Base-by-base conservation (phyloP, 2,113 vertebrate genomes). In the Chaetodon trifascialis region DNA sequence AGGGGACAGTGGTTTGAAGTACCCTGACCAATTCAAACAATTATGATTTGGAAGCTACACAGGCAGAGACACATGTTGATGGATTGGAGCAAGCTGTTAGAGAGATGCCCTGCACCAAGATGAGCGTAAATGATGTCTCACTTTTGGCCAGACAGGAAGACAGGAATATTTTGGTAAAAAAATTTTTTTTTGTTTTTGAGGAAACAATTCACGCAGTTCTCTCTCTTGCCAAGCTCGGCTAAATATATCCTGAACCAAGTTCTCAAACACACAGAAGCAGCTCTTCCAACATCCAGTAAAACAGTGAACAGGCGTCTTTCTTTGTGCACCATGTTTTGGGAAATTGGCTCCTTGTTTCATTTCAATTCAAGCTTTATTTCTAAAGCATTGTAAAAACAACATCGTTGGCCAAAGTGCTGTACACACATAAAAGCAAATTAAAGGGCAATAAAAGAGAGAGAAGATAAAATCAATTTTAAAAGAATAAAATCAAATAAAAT, bases 11-110 rank as follows among this genome's bases (percentile, higher is more conserved):
- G 60, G 81, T 85, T 85, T 76, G 55, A 80, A 73, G 68, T 69
- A 82, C 40, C 52, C 67, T 47, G 71, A 80, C 80, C 76, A 73
- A 83, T 74, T 86, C 81, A 84, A 82, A 86, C 78, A 86, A 11
- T 60, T 73, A 55, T 25, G 67, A 76, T 69, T 70, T 63, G 63
- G 47, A 69, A 71, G 71, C 55, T 58, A 46, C 19, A 55, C 14
- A 21, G 44, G 51, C 71, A 77, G 38, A 73, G 56, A 51, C 46
- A 49, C 52, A 81, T 66, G 71, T 34, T 86, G 78, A 86, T 30
- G 17, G 80, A 79, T 10, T 79, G 46, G 79, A 42, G 30, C 40
- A 55, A 75, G 52, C 60, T 77, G 10, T 62, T 51, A 34, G 60
- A 76, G 47, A 49, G 36, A 58, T 42, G 0, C 23, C 34, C 0